Base-by-base conservation (phyloP, 2,797 vertebrate genomes). In the Danio aesculapii region DNA sequence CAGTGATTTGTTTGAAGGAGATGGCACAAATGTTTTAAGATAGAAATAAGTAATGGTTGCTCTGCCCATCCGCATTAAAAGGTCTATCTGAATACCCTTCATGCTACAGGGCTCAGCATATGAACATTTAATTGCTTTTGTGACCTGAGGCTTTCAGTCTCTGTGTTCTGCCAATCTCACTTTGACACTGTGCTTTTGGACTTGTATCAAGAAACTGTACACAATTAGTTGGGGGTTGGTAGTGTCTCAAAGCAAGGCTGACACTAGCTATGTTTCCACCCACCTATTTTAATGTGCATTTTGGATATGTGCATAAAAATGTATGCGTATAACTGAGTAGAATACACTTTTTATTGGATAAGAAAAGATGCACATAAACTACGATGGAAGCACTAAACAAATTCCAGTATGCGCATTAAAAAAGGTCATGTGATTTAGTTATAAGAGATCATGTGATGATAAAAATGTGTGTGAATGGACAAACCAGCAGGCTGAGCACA, bases 61-160 rank as follows among this genome's bases (percentile, higher is more conserved):
- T 41, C 49, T 72, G 8, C 4, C 13, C 17, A n/a, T 81, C 57
- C 69, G 49, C 10, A 17, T 44, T 17, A 58, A 41, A 58, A 69
- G 19, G 21, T 55, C 49, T 21, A 46, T 71, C 67, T 17, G 17
- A 39, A 47, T 47, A 49, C 61, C 21, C 47, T 47, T 52, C 64
- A 79, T 75, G 19, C 58, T 63, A 66, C 19, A 46, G 17, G 67
- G 13, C 61, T 52, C 39, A 19, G 67, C 81, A 76, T 76, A 82
- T 59, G 41, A 16, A 49, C 46, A 57, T 70, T 46, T 90, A 85
- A 90, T 91, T 88, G 77, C 66, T 86, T 89, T 84, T 17, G 66
- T 78, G 78, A 78, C 82, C 88, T 57, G 73, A 86, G 85, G 88
- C 66, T 44, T 87, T 77, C 16, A 57, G 8, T 47, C 67, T 70